Evolutionary conservation across 2,113 vertebrate genomes (phyloP), one percentile per base, ranked within the genome.

Genomic region (Morone saxatilis): DNA sequence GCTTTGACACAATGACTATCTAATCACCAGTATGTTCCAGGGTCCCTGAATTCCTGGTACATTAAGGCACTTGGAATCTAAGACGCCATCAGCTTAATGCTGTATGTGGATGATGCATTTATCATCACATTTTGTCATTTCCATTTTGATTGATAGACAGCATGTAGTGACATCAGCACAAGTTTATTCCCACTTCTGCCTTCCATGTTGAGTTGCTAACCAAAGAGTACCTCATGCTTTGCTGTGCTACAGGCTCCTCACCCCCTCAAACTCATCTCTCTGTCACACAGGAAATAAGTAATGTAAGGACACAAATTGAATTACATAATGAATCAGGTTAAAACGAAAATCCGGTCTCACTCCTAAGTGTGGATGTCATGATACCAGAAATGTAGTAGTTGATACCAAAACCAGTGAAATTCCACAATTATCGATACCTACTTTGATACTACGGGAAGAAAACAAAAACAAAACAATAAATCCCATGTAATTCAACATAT

Each of bases 81-180:
- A 41, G 16, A 47, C 17, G 19, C 2, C 22, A 54, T 56, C 20
- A 17, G 19, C 9, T 47, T 54, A 56, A 65, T 14, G 17, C 14
- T 17, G 8, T 40, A 40, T 57, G 41, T 19, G 6, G 48, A 38
- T 40, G 43, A 11, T 66, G 11, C 51, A 66, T 16, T 41, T 31
- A 19, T 59, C 31, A 50, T 62, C 59, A 38, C n/a, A 61, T 68
- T 8, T 66, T 40, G 14, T 50, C 45, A 68, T 74, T 41, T 67
- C 31, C 31, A 43, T 74, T 43, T 54, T 41, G n/a, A 43, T 16
- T 41, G 19, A 60, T 50, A 10, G n/a, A 20, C 20, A 47, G 48
- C 59, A 71, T 65, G 50, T n/a, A 56, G 36, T 6, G 0, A 4
- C 48, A 61, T 78, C 36, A 54, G 57, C 38, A 45, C 38, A 65